A percentile compares a stretch with the other conserved stretches of the same genome.
Conservation (phyloP, 1,140 invertebrate species). For the Zeugodacus cucurbitae region DNA sequence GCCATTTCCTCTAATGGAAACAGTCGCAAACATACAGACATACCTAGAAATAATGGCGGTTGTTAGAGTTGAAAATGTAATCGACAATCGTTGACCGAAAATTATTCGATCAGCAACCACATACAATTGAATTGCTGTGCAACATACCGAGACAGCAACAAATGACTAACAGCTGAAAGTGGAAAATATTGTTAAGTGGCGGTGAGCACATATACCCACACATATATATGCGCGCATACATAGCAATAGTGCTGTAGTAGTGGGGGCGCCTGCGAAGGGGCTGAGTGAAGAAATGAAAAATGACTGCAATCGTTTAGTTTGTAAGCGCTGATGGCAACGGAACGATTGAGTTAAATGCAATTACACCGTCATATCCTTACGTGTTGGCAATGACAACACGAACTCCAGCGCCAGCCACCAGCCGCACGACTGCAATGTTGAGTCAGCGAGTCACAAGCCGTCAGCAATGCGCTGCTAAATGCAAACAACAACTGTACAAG, state of each 20-base stretch:
- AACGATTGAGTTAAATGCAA: slow-evolving; percentile 40
- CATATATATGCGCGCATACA: neutral
- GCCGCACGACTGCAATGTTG: neutral
- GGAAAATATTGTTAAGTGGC: neutral
- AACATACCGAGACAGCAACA: neutral
- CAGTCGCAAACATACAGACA: neutral
- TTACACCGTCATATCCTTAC: slow-evolving; percentile 39
- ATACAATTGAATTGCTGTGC: slow-evolving; percentile 14
- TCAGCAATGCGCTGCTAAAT: neutral
- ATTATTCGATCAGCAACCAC: slow-evolving; percentile 38
- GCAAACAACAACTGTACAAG: neutral
- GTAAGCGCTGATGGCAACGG: slow-evolving; percentile 23
- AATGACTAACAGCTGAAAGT: slow-evolving; percentile 4
- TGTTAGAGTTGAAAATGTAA: slow-evolving; percentile 40
- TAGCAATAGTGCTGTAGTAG: neutral
- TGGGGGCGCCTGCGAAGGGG: neutral
- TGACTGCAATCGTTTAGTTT: slow-evolving; percentile 39
- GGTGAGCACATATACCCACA: neutral
- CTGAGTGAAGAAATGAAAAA: slow-evolving; percentile 26
- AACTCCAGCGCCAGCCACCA: neutral
- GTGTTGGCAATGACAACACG: slow-evolving; percentile 37
- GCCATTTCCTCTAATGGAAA: neutral
- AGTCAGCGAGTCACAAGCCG: slow-evolving; percentile 1
- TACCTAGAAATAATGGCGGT: neutral
- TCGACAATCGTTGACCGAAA: slow-evolving; percentile 42